Evolutionary conservation across 1,140 invertebrate species (phyloP).

Genomic region (Asbolus verrucosus): DNA sequence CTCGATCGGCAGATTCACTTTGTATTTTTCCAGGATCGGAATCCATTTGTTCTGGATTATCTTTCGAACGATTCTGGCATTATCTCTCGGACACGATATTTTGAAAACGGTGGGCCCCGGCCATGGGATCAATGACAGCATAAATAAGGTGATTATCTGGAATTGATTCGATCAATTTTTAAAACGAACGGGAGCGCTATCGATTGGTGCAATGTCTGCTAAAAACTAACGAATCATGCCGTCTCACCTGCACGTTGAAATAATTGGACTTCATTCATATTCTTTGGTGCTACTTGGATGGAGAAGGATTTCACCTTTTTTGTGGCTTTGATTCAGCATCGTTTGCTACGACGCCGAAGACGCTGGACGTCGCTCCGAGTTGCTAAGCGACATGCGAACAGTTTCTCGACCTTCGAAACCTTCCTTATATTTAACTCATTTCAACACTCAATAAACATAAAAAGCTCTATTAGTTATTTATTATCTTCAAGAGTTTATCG

Average conservation of each 20-base stretch:
- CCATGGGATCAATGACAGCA: conserved; percentile 87
- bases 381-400: conserved; percentile 11
- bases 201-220: conserved; percentile 2
- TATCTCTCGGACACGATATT: conserved; percentile 88
- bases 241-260: conserved; percentile 62
- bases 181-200: too few relatives aligned
- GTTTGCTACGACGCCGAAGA: conserved; percentile 36
- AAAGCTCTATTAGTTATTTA: neutral
- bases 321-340: conserved; percentile 27
- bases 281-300: conserved; percentile 49
- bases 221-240: neutral
- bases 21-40: conserved; percentile 87
- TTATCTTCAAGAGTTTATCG: conserved; percentile 6
- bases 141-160: conserved; percentile 81
- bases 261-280: conserved; percentile 65
- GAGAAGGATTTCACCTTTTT: conserved; percentile 19
- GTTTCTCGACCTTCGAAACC: neutral
- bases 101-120: conserved; percentile 87
- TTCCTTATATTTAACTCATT: conserved; percentile 8
- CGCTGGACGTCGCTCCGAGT: conserved; percentile 30
- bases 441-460: conserved; percentile 4
- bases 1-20: conserved; percentile 83
- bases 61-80: conserved; percentile 88
- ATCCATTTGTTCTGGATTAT: conserved; percentile 92
- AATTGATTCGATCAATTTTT: conserved; percentile 36